Base-by-base conservation (phyloP, 2,888 invertebrate species). In the Leptopterna dolabrata region DNA sequence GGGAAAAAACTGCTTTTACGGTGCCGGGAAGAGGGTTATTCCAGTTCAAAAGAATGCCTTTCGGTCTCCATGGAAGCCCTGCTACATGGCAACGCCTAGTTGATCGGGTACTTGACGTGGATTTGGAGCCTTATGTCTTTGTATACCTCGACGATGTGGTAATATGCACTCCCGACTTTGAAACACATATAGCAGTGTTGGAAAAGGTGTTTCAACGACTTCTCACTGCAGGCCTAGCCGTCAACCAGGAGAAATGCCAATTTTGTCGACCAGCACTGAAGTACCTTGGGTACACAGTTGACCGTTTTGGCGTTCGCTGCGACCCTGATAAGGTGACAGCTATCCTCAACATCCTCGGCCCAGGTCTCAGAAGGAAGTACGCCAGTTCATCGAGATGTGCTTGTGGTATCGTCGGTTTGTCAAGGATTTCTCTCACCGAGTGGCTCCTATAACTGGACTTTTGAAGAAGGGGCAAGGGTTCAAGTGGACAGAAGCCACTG, bases 341-440 rank as follows among this genome's bases (percentile, higher is more conserved):
- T 0, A 87, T 87, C 16, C n/a, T 83, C 13, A 80, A 85, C 19
- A 29, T 84, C 82, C 82, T 7, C 82, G 82, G 1, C 63, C 88
- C 4, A 87, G 7, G n/a, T 71, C 45, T 0, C 63, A 36, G 30
- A 84, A 82, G 55, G 70, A 43, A 27, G 80, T 88, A 0, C 30
- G 87, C 14, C 14, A 76, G 19, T 47, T 88, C 47, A 24, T 45
- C 30, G 89, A 88, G 0, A 85, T 76, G 24, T 78, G 88, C 0
- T 87, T 86, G 3, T 89, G 89, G 89, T 89, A 89, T 55, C 89
- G 90, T 0, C 89, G 90, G 0, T 91, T 90, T 76, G 89, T 91
- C 0, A 88, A 88, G 0, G 87, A 90, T 55, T 90, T 90, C 41
- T 89, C 90, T 0, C 88, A 89, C 0, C 29, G 89, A 0, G 86